Evolutionary conservation across 1,140 invertebrate genomes (phyloP), one percentile per base, ranked within the genome.

Genomic region (Drosophila punjabiensis): DNA sequence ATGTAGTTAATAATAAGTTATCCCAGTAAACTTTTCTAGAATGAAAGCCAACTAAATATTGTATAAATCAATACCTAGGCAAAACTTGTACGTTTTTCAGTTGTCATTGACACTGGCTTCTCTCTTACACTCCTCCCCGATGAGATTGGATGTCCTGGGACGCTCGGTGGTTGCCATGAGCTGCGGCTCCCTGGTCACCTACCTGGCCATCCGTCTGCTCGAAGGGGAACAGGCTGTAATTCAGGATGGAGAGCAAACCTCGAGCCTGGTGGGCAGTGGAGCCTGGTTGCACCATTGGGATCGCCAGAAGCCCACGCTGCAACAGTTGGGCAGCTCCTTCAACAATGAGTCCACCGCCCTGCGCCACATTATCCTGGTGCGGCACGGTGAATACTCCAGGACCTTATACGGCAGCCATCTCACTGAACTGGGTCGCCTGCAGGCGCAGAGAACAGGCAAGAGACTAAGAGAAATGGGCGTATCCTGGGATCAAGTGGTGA

Each of bases 311-410:
- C 96, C 95, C 66, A 60, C 20, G 13, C n/a, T 50, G 3, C 41
- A n/a, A 9, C 61, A 62, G 13, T 30, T 74, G 87, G 58, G n/a
- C 24, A 66, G 16, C 16, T 13, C 5, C 3, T 11, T 39, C 16
- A 39, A 93, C 47, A 94, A 93, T n/a, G 95, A 95, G 77, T 94
- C 97, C 5, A 97, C 95, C 88, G 96, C 96, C 3, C 94, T 95
- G 2, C 94, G 98, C 39, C 97, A 99, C 93, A 92, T 99, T 56
- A 94, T 99, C 73, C 94, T 99, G 16, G 97, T 99, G 79, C 95
- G 99, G 39, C 98, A 99, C 94, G 99, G 98, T 0, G 98, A 99
- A 90, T 99, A 99, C 92, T 97, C 8, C 96, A 98, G 93, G 92
- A 93, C 95, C 48, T 96, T 96, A 6, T 97, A 98, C 92, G 93